A percentile compares a stretch with the other conserved stretches of the same genome.
Conservation (phyloP, 2,888 invertebrate genomes). For the Chalcosyrphus nemorum region DNA sequence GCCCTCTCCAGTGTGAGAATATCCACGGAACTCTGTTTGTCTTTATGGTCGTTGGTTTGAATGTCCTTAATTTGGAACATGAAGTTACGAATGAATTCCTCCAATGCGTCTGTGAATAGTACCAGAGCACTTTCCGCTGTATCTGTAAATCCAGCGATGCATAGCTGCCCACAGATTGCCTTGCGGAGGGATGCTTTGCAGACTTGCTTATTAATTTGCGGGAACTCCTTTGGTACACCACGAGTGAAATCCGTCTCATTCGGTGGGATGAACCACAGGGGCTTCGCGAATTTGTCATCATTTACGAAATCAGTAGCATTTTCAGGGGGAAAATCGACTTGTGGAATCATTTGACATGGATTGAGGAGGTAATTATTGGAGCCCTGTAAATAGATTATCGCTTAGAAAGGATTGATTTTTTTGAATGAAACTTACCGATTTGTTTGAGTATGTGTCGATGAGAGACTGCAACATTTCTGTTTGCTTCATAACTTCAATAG, state of each 20-base stretch:
- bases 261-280: slow-evolving; percentile 81
- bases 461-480: slow-evolving; percentile 81
- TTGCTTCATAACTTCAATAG: slow-evolving; percentile 82
- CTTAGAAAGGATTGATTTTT: no score
- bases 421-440: slow-evolving; percentile 76
- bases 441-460: slow-evolving; percentile 81
- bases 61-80: slow-evolving; percentile 76
- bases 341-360: slow-evolving; percentile 81
- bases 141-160: slow-evolving; percentile 80
- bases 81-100: slow-evolving; percentile 79
- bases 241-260: slow-evolving; percentile 78
- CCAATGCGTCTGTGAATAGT: slow-evolving; percentile 79
- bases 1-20: slow-evolving; percentile 78
- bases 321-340: slow-evolving; percentile 81
- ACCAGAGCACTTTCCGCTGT: slow-evolving; percentile 79
- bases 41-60: slow-evolving; percentile 74
- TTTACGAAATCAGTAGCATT: slow-evolving; percentile 79
- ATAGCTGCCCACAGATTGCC: slow-evolving; percentile 79
- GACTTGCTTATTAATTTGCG: slow-evolving; percentile 76
- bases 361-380: slow-evolving; percentile 79
- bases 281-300: slow-evolving; percentile 79
- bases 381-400: slow-evolving; percentile 78
- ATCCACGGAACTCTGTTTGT: slow-evolving; percentile 75
- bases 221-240: slow-evolving; percentile 77
- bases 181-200: slow-evolving; percentile 78